Base-by-base conservation (phyloP, 2,888 invertebrate genomes). In the Chrysotoxum bicinctum region DNA sequence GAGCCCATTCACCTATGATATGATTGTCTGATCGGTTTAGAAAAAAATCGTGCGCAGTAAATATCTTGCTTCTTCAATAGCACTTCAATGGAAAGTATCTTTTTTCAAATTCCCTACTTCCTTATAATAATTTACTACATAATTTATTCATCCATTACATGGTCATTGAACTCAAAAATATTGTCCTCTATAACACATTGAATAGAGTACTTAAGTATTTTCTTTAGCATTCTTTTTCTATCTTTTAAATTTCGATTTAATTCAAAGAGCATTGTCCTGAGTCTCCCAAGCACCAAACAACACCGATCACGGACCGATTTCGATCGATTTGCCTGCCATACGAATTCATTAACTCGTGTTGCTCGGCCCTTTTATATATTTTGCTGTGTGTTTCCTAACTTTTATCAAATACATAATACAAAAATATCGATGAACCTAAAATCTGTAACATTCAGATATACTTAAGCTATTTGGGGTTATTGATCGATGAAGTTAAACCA, bases 101-200 rank as follows among this genome's bases (percentile, higher is more conserved):
- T 43, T 43, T 43, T 16, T 9, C 2, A 45, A 45, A 45, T 45
- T 64, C 45, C 19, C 10, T 21, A 58, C 23, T 58, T 37, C 37
- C 14, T 14, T 58, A 5, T 0, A 62, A 43, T 64, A 14, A 64
- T n/a, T n/a, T n/a, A n/a, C n/a, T n/a, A n/a, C 12, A n/a, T 10
- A 30, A 64, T 35, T 66, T 35, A 48, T 48, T 66, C 35, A 1
- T 35, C 35, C 35, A 37, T 12, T 37, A 12, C n/a, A 19, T 40
- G 81, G 72, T 72, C 64, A 76, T 50, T 81, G 81, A 81, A 70
- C 81, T 32, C 74, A 21, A 40, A 62, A 69, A 64, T 14, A 23
- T 32, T 43, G 23, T 23, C 74, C 54, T 52, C 52, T 54, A 19
- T 56, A n/a, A n/a, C n/a, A 23, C 12, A 16, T 54, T 37, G 32